Conservation (phyloP, 1,140 invertebrate species). For the Nebria ingens region DNA sequence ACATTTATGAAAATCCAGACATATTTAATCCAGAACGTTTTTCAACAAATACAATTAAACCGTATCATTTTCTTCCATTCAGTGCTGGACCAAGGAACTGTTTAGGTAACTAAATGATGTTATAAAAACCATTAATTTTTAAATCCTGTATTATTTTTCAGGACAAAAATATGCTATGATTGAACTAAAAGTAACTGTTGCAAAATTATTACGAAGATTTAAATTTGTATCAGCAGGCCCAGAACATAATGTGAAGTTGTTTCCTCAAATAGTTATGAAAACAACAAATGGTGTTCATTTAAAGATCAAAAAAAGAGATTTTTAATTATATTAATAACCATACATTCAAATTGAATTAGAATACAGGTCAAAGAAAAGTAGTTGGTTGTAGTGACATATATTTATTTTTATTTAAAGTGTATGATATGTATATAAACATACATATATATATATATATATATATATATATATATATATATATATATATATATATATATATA, state of each 20-base stretch:
- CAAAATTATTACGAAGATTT: neutral
- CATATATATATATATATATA: too few species aligned
- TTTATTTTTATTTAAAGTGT: too few species aligned
- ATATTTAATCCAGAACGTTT: slow-evolving; percentile 68
- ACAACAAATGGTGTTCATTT: neutral
- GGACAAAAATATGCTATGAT: neutral
- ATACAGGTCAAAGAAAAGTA: too few species aligned
- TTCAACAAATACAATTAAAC: slow-evolving; percentile 46
- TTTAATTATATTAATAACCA: too few species aligned
- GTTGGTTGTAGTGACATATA: too few species aligned
- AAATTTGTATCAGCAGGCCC: neutral
- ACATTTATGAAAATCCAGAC: slow-evolving; percentile 54
- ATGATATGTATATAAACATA: too few species aligned
- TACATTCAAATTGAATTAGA: too few species aligned
- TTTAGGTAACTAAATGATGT: slow-evolving; percentile 38
- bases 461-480: too few species aligned
- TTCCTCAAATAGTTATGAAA: too few species aligned
- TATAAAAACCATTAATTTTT: neutral
- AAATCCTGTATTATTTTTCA: neutral
- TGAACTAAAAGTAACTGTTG: neutral
- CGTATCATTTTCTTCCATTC: slow-evolving; percentile 65
- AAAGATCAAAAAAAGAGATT: neutral
- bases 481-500: too few species aligned
- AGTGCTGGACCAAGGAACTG: slow-evolving; percentile 59
- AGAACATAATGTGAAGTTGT: neutral